Conservation (phyloP, 2,113 vertebrate species). For the Chamaetylas fuelleborni region DNA sequence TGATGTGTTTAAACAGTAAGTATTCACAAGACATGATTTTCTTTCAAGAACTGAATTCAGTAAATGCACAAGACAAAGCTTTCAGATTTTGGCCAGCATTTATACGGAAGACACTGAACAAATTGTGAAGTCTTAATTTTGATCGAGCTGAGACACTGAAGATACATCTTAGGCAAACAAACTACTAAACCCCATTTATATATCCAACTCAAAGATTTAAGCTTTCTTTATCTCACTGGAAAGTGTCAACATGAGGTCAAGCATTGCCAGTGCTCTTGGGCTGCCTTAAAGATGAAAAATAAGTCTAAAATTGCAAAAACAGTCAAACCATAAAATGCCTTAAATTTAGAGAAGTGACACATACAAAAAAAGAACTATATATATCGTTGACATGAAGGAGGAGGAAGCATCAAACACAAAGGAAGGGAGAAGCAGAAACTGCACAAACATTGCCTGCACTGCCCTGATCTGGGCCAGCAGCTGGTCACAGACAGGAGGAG, state of each 20-base stretch:
- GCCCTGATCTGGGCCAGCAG: neutral
- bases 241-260: neutral
- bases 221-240: neutral
- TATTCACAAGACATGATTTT: neutral
- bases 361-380: neutral
- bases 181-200: neutral
- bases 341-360: slow-evolving; percentile 50
- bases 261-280: neutral
- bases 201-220: neutral
- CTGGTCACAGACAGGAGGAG: neutral
- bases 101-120: neutral
- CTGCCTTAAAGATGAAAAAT: neutral
- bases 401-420: slow-evolving; percentile 43
- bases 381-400: neutral
- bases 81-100: neutral
- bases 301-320: neutral
- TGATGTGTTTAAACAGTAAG: neutral
- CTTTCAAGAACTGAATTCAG: neutral
- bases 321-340: slow-evolving; percentile 15
- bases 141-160: neutral
- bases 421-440: slow-evolving; percentile 33
- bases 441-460: neutral
- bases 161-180: neutral
- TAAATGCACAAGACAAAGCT: neutral
- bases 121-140: neutral